phyloP scores from a whole-genome alignment of 2,888 invertebrate genomes.

The Pyrochroa serraticornis region DNA sequence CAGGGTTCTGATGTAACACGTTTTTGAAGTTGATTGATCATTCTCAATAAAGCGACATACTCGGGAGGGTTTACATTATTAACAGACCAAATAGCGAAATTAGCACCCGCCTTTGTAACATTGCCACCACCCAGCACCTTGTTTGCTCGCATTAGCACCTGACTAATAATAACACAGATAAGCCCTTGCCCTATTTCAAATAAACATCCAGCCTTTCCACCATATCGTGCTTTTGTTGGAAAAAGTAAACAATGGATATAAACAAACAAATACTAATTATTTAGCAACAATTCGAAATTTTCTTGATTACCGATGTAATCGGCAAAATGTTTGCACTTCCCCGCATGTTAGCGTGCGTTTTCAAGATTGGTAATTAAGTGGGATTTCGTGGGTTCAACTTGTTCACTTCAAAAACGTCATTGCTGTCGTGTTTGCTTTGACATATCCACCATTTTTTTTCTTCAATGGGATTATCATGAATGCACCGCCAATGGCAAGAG shows the following conservation, averaged over 20 bases:
- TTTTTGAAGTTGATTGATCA: conserved; percentile 40
- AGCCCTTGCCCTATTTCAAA: neutral
- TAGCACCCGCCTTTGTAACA: conserved; percentile 14
- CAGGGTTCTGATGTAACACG: conserved; percentile 32
- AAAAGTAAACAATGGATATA: too few relatives aligned
- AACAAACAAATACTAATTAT: neutral
- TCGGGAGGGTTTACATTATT: conserved; percentile 1
- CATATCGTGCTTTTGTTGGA: neutral
- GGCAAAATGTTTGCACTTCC: neutral
- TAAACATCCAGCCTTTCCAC: too few relatives aligned
- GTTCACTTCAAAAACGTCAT: conserved; percentile 5
- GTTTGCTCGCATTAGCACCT: conserved; percentile 14
- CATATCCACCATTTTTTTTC: conserved; percentile 23
- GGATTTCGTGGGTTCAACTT: neutral
- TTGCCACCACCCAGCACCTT: conserved; percentile 5
- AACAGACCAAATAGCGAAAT: conserved; percentile 3
- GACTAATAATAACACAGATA: conserved; percentile 13
- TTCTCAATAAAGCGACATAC: conserved; percentile 22
- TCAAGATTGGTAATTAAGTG: neutral
- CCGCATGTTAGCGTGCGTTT: neutral
- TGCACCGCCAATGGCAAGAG: conserved; percentile 12
- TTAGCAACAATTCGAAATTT: neutral
- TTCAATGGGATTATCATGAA: conserved; percentile 19
- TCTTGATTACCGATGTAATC: too few relatives aligned
- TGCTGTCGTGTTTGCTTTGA: conserved; percentile 2